A percentile compares a stretch with the other conserved stretches of the same genome.
phyloP scores from a whole-genome alignment of 2,797 vertebrate species.

The Cephalopachus bancanus region DNA sequence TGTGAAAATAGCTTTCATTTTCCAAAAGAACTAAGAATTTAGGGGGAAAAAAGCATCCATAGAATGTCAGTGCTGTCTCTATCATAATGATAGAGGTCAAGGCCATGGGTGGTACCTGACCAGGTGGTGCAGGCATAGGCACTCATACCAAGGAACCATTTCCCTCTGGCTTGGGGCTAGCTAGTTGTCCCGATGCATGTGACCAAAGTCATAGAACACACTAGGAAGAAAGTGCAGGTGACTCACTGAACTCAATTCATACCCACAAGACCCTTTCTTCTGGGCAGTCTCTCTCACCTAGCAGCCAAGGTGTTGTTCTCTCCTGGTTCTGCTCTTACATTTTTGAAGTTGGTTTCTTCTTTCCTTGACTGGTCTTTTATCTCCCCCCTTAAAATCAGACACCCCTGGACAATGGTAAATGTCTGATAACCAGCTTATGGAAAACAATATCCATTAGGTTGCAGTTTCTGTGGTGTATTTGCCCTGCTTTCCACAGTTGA shows the following conservation, averaged over 20 bases:
- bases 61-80: not conserved
- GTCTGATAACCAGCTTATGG: not conserved
- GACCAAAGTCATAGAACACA: not conserved
- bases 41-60: not conserved
- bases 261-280: not conserved
- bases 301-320: not conserved
- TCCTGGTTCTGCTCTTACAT: not conserved
- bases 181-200: not conserved
- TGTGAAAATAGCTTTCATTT: conserved; percentile 51
- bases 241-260: accelerated
- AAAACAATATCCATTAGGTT: not conserved
- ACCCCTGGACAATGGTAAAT: not conserved
- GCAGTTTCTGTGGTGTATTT: not conserved
- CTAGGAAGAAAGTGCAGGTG: not conserved
- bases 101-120: not conserved
- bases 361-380: not conserved
- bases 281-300: not conserved
- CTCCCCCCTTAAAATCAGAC: not conserved
- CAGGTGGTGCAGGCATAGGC: not conserved
- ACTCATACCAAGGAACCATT: not conserved
- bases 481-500: accelerated
- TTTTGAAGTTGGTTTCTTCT: not conserved
- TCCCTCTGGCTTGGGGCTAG: accelerated
- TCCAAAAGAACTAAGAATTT: not conserved
- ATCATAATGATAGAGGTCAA: not conserved